Base-by-base conservation (phyloP, 2,797 vertebrate genomes). In the Coilia nasus region DNA sequence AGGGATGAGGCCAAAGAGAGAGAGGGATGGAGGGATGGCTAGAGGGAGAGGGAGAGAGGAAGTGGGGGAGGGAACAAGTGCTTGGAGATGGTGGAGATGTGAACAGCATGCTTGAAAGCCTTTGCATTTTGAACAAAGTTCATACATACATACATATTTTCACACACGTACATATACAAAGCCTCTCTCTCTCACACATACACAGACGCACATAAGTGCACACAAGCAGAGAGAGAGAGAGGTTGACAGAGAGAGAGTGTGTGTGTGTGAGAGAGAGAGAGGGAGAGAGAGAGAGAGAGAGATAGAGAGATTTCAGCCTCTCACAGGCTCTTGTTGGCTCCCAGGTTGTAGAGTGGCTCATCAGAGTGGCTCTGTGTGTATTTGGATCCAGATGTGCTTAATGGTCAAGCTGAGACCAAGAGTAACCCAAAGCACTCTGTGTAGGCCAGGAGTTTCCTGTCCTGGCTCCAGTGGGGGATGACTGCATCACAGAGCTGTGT, bases 381-480 rank as follows among this genome's bases (percentile, higher is more conserved):
- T 88, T 92, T 86, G 19, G 0, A 78, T 91, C 92, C 93, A 94
- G 94, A 94, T 95, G 92, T 92, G 91, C 87, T 92, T 92, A 90
- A 92, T 15, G 6, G 89, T 71, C 31, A 83, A 64, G 46, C 80
- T 84, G 85, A 87, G 85, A 88, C 60, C 23, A 82, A 60, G 35
- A 56, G 81, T 82, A 82, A 88, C 47, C 28, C 64, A 31, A 25
- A 28, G 28, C 28, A 3, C 64, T 67, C 60, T 64, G 83, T 83
- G 64, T 71, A 71, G 64, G 28, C 64, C 64, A 10, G 31, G 64
- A 84, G 64, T 71, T 71, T 71, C 64, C 64, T 71, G 64, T 71
- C 14, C 3, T 31, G 64, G 10, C 64, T 71, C 64, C 64, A 17
- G 64, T 71, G 64, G 23, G 64, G 64, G 64, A 71, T 71, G 25